Base-by-base conservation (phyloP, 1,140 invertebrate species). In the Centruroides sculpturatus region DNA sequence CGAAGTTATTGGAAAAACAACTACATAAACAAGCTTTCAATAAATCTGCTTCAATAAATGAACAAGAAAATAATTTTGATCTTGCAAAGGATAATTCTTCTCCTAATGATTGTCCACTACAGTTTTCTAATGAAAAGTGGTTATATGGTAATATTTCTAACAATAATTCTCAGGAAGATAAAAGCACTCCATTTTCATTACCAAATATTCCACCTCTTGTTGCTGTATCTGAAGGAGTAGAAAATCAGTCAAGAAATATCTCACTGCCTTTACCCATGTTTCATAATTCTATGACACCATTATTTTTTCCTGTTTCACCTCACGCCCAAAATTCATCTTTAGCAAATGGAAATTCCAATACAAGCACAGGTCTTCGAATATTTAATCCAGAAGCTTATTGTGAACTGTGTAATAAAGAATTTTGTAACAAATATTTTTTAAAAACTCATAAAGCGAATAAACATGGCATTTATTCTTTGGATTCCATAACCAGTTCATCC, bases 381-480 rank as follows among this genome's bases (percentile, higher is more conserved):
- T 93, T 94, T 70, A 94, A 98, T 73, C 87, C 83, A 35, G 92
- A 95, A 75, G 92, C 93, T 4, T 97, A 93, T 72, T 95, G 92
- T 73, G 76, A 78, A 63, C 66, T 78, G 46, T 78, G 77, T 71
- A 70, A 77, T 61, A 70, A 74, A 59, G 73, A 77, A 68, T 75
- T 78, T 67, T 98, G 95, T 78, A 99, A 99, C 78, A 98, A 99
- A 74, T 99, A 99, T 75, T 99, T 98, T 73, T 78, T 99, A 5
- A 96, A 98, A 75, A 98, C 94, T 41, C 90, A 94, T 77, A 91
- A 91, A 73, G 90, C 90, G 4, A 94, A 94, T 73, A 93, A 93
- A 69, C 90, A 94, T 70, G 89, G 89, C 9, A 90, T 94, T 59
- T 76, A 74, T 64, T 47, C 59, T 50, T 48, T 63, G 8, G 61